These are phyloP conservation scores for Rafetus swinhoei DNA, from an alignment of 2,113 vertebrate species.

Conservation along the genomic window DNA sequence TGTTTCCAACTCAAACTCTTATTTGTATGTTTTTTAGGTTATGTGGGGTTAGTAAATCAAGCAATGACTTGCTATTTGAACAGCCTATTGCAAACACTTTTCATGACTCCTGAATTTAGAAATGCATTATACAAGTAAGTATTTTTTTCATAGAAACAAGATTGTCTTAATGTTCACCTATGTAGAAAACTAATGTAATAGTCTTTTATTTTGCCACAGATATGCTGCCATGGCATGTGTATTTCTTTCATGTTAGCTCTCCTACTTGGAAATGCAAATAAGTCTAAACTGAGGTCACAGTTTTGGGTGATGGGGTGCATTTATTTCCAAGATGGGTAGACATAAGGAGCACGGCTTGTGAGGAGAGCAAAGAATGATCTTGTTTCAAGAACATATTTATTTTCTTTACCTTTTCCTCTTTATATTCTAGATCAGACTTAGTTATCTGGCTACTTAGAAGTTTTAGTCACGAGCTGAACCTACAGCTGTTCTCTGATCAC, in stretches of 20 bases:
- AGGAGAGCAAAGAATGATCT: neutral
- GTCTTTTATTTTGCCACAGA: neutral
- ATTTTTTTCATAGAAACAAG: conserved; percentile 39
- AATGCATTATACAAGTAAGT: conserved; percentile 99
- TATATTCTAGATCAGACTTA: neutral
- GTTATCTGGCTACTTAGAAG: neutral
- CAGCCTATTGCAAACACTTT: conserved; percentile 97
- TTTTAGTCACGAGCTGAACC: neutral
- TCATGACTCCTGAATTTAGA: conserved; percentile 99
- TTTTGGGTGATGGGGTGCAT: neutral
- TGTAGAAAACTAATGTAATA: neutral
- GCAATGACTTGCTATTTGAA: conserved; percentile 99
- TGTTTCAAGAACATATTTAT: too few species aligned
- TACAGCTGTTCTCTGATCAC: neutral
- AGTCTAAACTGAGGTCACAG: neutral
- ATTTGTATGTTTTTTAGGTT: conserved; percentile 82
- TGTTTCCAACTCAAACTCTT: conserved; percentile 2
- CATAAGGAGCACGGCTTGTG: neutral
- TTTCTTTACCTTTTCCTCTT: neutral
- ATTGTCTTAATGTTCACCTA: neutral
- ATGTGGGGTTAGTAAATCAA: conserved; percentile 98
- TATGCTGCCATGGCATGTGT: neutral
- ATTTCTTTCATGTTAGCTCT: neutral
- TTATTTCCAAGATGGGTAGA: neutral
- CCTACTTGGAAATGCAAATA: neutral